phyloP scores from a whole-genome alignment of 1,140 invertebrate genomes.

The Drosophila tropicalis region DNA sequence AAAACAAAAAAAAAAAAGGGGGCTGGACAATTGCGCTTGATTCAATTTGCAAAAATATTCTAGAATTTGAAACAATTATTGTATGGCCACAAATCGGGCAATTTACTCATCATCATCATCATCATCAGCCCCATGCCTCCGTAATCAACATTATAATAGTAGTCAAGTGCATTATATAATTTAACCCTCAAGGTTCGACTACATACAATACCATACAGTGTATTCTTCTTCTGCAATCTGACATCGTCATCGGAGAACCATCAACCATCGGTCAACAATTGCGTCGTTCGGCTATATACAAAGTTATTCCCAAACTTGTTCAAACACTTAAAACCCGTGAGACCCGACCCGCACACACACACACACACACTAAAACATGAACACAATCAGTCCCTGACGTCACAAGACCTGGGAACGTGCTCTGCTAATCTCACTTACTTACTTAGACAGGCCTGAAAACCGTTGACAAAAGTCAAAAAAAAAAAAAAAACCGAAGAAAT shows the following conservation, averaged over 20 bases:
- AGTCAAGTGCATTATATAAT: conserved; percentile 42
- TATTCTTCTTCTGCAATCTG: conserved; percentile 17
- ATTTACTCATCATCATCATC: conserved; percentile 41
- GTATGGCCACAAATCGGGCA: conserved; percentile 51
- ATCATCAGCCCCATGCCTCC: conserved; percentile 3
- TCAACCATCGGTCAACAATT: conserved; percentile 36
- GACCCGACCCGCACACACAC: conserved; percentile 3
- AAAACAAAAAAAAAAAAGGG: conserved; percentile 25
- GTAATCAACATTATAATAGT: conserved; percentile 3
- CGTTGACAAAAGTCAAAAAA: conserved; percentile 36
- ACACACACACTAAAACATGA: conserved; percentile 6
- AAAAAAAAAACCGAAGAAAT: background rate
- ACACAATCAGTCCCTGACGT: conserved; percentile 40
- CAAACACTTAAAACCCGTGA: conserved; percentile 26
- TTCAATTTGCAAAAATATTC: conserved; percentile 68
- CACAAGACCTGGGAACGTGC: conserved; percentile 42
- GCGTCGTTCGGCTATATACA: conserved; percentile 20
- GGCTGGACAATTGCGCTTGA: conserved; percentile 66
- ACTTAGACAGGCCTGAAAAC: conserved; percentile 38
- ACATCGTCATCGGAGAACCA: background rate
- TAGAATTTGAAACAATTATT: conserved; percentile 24
- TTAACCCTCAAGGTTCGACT: background rate
- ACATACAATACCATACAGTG: no score
- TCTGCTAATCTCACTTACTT: conserved; percentile 44
- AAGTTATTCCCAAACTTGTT: conserved; percentile 28